Evolutionary conservation across 2,888 invertebrate genomes (phyloP).

Genomic region (Archips xylosteana): DNA sequence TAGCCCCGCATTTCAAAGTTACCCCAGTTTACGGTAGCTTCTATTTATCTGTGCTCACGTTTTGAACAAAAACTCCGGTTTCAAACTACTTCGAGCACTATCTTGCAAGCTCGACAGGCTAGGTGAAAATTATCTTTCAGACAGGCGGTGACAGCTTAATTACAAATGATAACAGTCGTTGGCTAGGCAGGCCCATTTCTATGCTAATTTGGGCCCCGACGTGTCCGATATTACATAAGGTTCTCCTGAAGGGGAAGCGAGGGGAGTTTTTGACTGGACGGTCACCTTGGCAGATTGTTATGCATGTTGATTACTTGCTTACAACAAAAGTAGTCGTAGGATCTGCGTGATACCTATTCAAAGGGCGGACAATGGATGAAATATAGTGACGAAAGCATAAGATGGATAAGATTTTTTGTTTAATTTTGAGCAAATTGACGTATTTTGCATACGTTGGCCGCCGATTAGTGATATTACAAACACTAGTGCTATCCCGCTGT

Average conservation of each 20-base stretch:
- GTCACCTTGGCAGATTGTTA: not conserved
- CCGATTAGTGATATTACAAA: too few relatives aligned
- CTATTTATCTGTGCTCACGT: not conserved
- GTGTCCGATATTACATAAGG: slow-evolving; percentile 18
- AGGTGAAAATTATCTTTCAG: slow-evolving; percentile 29
- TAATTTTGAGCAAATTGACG: too few relatives aligned
- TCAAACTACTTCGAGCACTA: not conserved
- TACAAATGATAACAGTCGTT: slow-evolving; percentile 29
- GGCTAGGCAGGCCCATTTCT: slow-evolving; percentile 24
- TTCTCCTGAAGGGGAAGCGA: slow-evolving; percentile 9
- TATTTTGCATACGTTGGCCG: too few relatives aligned
- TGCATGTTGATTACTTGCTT: not conserved
- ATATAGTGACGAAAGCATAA: too few relatives aligned
- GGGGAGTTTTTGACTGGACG: slow-evolving; percentile 1
- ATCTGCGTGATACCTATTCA: too few relatives aligned
- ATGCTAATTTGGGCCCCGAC: slow-evolving; percentile 27
- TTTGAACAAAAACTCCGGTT: not conserved
- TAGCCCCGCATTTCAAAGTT: too few relatives aligned
- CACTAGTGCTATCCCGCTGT: too few relatives aligned
- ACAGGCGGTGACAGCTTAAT: slow-evolving; percentile 33
- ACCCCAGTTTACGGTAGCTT: too few relatives aligned
- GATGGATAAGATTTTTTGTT: too few relatives aligned
- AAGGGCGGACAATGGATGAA: too few relatives aligned
- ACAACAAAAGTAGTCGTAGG: too few relatives aligned
- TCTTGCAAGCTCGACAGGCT: not conserved